Conservation (phyloP, 2,888 invertebrate genomes). For the Unio delphinus region DNA sequence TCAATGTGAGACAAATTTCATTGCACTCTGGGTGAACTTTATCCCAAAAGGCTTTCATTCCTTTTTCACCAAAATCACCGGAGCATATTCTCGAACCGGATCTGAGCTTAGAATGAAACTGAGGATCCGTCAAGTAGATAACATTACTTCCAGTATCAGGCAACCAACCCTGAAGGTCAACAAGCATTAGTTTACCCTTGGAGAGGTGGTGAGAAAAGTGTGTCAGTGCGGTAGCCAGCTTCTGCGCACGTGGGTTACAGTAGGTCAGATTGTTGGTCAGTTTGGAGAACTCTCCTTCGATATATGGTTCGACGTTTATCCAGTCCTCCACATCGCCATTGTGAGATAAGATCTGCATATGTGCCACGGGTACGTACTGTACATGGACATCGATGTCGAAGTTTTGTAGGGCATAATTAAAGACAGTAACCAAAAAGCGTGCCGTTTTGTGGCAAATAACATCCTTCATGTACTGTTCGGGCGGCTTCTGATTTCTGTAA, state of each 20-base stretch:
- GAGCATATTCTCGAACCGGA: constrained; percentile 14
- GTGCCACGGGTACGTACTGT: constrained; percentile 16
- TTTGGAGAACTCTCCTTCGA: constrained; percentile 23
- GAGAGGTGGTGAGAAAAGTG: constrained; percentile 26
- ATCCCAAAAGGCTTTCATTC: constrained; percentile 28
- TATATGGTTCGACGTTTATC: constrained; percentile 29
- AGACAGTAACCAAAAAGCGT: constrained; percentile 25
- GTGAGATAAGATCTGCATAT: constrained; percentile 14
- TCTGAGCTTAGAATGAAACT: constrained; percentile 17
- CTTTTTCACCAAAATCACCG: constrained; percentile 17
- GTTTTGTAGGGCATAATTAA: constrained; percentile 22
- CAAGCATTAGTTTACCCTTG: constrained; percentile 21
- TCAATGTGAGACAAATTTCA: constrained; percentile 18
- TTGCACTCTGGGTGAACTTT: constrained; percentile 27
- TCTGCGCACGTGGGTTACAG: constrained; percentile 15
- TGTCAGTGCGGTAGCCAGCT: constrained; percentile 21
- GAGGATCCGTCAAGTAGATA: constrained; percentile 31
- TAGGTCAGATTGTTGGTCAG: constrained; percentile 25
- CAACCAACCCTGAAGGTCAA: constrained; percentile 33
- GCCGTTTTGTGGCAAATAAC: constrained; percentile 27
- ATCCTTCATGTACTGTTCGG: constrained; percentile 25
- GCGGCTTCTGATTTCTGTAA: constrained; percentile 17
- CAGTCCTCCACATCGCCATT: constrained; percentile 21
- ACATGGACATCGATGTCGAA: constrained; percentile 16
- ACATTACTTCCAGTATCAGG: constrained; percentile 18